Evolutionary conservation across 2,113 vertebrate species (phyloP).

Genomic region (Amphilophus citrinellus): DNA sequence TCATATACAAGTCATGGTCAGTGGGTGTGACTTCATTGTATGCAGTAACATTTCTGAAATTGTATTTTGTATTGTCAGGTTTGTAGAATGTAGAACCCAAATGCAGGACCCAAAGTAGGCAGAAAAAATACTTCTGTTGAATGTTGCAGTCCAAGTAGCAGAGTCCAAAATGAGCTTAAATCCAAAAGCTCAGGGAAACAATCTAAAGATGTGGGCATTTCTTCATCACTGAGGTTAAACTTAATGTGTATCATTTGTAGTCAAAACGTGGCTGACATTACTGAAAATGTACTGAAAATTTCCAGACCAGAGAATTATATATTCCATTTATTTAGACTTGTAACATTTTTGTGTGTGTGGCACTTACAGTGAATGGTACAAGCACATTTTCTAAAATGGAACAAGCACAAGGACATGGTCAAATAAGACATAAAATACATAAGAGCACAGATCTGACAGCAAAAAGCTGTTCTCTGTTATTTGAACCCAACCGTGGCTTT

Average conservation of each 20-base stretch:
- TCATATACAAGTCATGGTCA: no score
- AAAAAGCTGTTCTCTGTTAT: background rate
- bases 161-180: no score
- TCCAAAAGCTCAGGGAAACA: no score
- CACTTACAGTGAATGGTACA: background rate
- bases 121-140: no score
- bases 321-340: background rate
- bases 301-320: background rate
- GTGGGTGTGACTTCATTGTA: no score
- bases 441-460: background rate
- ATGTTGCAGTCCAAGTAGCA: no score
- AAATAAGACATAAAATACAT: constrained; percentile 6
- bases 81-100: no score
- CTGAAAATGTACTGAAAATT: background rate
- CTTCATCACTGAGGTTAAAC: background rate
- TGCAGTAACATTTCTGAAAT: no score
- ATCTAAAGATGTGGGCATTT: rapidly evolving
- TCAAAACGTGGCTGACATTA: background rate
- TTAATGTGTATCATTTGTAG: background rate
- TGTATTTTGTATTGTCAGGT: no score
- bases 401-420: background rate
- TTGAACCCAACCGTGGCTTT: background rate
- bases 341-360: background rate
- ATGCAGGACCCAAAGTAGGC: no score
- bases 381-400: background rate